Evolutionary conservation across 2,797 vertebrate genomes (phyloP).

Genomic region (Lateolabrax maculatus): DNA sequence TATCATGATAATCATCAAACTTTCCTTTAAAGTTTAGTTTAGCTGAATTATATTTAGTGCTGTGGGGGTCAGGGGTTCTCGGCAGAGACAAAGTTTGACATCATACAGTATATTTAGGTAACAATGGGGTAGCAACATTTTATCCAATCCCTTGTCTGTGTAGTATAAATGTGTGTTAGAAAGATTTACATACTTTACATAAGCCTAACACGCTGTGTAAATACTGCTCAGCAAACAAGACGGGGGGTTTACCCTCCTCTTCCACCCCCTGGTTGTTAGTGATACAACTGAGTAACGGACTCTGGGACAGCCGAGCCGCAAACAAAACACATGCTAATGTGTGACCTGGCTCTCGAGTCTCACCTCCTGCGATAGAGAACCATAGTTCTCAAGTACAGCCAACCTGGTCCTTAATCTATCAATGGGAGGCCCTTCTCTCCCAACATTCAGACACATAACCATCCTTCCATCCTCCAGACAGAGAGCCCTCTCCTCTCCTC

Average conservation of each 20-base stretch:
- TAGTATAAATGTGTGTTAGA: constrained; percentile 63
- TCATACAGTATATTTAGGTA: constrained; percentile 3
- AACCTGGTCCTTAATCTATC: constrained; percentile 83
- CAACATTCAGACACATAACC: constrained; percentile 77
- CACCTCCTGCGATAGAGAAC: constrained; percentile 78
- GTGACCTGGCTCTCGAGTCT: constrained; percentile 77
- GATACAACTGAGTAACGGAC: constrained; percentile 70
- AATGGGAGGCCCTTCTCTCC: constrained; percentile 82
- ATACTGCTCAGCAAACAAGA: constrained; percentile 71
- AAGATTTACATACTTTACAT: constrained; percentile 66
- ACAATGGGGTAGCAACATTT: background rate
- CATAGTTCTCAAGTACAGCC: constrained; percentile 79
- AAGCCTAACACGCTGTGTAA: constrained; percentile 66
- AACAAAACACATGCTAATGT: constrained; percentile 86
- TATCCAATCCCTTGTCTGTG: constrained; percentile 8
- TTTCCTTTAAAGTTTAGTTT: background rate
- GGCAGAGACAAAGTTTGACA: constrained; percentile 12
- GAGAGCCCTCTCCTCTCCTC: constrained; percentile 67
- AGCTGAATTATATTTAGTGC: background rate
- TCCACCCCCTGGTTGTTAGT: constrained; percentile 48
- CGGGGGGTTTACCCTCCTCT: constrained; percentile 53
- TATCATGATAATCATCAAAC: background rate
- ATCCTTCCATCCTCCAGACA: constrained; percentile 79
- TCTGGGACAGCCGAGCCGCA: constrained; percentile 66
- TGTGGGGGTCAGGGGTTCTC: background rate